phyloP scores from a whole-genome alignment of 2,888 invertebrate genomes.

The Thymelicus sylvestris region DNA sequence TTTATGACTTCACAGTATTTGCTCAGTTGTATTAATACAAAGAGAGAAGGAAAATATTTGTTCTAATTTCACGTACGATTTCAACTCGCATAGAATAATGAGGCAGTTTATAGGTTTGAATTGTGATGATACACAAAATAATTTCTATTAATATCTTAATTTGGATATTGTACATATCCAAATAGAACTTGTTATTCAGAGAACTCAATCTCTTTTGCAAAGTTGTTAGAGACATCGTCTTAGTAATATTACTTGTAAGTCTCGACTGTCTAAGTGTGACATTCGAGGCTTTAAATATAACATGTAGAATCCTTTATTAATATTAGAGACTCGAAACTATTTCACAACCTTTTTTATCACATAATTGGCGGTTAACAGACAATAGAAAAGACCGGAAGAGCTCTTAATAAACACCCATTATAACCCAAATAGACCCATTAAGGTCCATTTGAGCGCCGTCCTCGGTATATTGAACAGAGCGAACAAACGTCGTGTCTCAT shows the following conservation, averaged over 20 bases:
- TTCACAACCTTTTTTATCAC: neutral
- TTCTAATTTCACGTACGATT: neutral
- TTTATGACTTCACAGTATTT: neutral
- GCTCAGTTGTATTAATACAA: neutral
- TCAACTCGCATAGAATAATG: neutral
- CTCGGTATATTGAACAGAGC: neutral
- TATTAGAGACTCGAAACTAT: too few species aligned
- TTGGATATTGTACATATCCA: too few species aligned
- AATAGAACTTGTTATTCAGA: too few species aligned
- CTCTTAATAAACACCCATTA: constrained; percentile 2
- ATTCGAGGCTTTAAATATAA: too few species aligned
- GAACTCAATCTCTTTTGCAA: too few species aligned
- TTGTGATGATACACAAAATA: too few species aligned
- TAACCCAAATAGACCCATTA: neutral
- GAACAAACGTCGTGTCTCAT: neutral
- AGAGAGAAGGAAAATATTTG: neutral
- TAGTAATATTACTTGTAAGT: too few species aligned
- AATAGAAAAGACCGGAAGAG: neutral
- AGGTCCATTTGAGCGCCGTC: neutral
- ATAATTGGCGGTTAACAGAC: neutral
- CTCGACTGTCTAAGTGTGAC: too few species aligned
- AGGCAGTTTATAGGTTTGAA: too few species aligned
- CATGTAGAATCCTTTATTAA: too few species aligned
- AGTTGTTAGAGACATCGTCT: too few species aligned
- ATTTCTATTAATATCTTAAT: too few species aligned